Base-by-base conservation (phyloP, 2,113 vertebrate species). In the Alligator mississippiensis region DNA sequence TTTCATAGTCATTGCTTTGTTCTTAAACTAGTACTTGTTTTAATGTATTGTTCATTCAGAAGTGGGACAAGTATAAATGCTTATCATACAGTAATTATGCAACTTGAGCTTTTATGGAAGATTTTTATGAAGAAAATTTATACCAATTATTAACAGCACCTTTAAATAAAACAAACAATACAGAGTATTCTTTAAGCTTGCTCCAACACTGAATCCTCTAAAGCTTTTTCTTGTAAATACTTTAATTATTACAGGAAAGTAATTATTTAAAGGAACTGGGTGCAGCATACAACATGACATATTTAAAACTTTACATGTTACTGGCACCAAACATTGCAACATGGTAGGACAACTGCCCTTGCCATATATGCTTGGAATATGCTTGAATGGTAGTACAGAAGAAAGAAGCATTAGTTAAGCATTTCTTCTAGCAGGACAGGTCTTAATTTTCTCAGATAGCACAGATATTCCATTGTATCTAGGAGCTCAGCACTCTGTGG, bases 11-110 rank as follows among this genome's bases (percentile, higher is more conserved):
- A 82, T 10, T 82, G 78, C 3, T 86, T 75, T 85, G 28, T 27
- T 68, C 18, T 54, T 15, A 10, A 92, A 81, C 6, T 57, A 77
- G 25, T 13, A 76, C 61, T 83, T 81, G 76, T 75, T 89, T 82
- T 25, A 6, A 74, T 64, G 17, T 70, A 57, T 47, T 87, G 17
- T 59, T 92, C 55, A 61, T 70, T 17, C 13, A 11, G 0, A 24
- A 1, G 0, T 15, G 12, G 0, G 1, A 81, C 0, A 80, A n/a
- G 11, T 27, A 17, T 57, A 85, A 85, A 22, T 27, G 2, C 30
- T 13, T 74, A 55, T 24, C 70, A 58, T 5, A 78, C 4, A 27
- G 8, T 84, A 22, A 80, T 80, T 85, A 62, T 64, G 60, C 93
- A 91, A 78, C 5, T 77, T 55, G 0, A 62, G 74, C 30, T 87